phyloP scores from a whole-genome alignment of 2,113 vertebrate species.

The Corythaeola cristata region DNA sequence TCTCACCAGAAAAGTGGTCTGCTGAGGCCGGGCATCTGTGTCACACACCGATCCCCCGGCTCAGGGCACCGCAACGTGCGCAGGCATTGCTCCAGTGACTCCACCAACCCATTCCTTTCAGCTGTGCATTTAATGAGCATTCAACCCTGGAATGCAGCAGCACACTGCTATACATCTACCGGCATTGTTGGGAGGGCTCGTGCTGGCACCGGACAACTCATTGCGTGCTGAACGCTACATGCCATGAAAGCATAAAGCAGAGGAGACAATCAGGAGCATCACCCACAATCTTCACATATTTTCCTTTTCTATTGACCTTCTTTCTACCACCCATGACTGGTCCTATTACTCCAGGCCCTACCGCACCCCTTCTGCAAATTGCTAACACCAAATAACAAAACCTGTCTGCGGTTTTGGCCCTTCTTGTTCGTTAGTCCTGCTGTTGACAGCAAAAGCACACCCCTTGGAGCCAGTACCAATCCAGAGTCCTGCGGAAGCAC shows the following conservation, averaged over 20 bases:
- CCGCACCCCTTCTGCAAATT: neutral
- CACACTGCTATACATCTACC: accelerated
- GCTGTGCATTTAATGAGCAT: accelerated
- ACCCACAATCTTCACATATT: accelerated
- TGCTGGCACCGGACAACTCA: too few species aligned
- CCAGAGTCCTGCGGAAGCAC: accelerated
- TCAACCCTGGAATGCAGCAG: neutral
- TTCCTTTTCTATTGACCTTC: neutral
- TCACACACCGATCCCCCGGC: accelerated
- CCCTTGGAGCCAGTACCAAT: accelerated
- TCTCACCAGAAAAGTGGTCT: too few species aligned
- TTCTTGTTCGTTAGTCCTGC: neutral
- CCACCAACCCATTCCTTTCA: accelerated
- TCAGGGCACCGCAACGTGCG: accelerated
- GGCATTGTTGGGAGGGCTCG: accelerated
- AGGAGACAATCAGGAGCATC: too few species aligned
- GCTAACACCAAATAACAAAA: neutral
- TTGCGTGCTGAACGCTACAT: accelerated
- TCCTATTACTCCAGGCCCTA: neutral
- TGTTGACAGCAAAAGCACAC: accelerated
- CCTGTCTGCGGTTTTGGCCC: too few species aligned
- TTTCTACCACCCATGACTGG: neutral
- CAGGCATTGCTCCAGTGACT: neutral
- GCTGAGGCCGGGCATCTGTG: neutral
- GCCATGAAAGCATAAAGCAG: neutral